Conservation (phyloP, 2,797 vertebrate genomes). For the Anomalospiza imberbis region DNA sequence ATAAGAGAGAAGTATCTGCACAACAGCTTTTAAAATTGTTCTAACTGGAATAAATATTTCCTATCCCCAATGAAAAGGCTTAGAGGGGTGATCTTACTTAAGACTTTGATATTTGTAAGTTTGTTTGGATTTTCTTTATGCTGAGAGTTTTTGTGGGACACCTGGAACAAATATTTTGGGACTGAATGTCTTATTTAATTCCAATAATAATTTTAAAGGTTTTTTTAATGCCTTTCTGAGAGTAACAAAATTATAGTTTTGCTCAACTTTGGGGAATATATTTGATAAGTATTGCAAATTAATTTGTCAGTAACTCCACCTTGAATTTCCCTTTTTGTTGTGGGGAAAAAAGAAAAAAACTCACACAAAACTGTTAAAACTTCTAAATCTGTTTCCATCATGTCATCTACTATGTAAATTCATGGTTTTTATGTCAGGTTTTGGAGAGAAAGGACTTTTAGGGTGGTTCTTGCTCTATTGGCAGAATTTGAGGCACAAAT, state of each 20-base stretch:
- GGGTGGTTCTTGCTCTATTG: background rate
- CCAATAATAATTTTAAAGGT: background rate
- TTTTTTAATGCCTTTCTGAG: background rate
- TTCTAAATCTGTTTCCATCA: background rate
- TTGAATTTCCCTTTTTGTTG: background rate
- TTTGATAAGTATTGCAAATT: background rate
- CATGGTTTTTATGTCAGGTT: background rate
- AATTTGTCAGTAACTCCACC: background rate
- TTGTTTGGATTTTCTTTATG: background rate
- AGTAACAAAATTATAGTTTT: background rate
- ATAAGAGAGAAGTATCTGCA: background rate
- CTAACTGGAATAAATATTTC: background rate
- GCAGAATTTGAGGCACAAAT: background rate
- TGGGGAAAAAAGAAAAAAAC: fast-evolving
- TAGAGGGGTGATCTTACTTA: background rate
- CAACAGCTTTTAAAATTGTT: background rate
- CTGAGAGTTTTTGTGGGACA: background rate
- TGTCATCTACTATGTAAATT: background rate
- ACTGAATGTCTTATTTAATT: background rate
- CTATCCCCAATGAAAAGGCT: background rate
- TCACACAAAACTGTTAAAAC: background rate
- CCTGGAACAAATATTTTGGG: background rate
- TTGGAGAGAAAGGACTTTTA: background rate
- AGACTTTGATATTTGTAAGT: fast-evolving
- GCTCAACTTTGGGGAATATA: background rate